Percentiles rank a stretch among this genome's conserved stretches.
Conservation (phyloP, 2,888 invertebrate species). For the Brachylomia viminalis region DNA sequence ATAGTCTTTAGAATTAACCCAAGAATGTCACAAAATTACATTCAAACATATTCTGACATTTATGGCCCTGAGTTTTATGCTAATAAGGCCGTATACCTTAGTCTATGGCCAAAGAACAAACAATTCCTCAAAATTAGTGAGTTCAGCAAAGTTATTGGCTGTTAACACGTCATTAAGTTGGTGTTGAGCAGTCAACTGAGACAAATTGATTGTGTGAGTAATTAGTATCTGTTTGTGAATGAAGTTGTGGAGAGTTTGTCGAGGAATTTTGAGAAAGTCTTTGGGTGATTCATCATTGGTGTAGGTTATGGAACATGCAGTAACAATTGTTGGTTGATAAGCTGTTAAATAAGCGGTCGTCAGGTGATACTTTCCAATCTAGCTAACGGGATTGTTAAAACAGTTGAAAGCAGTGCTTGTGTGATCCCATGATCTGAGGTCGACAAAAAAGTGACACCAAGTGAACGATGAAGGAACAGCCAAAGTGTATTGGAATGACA, state of each 20-base stretch:
- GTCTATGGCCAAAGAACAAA: conserved; percentile 36
- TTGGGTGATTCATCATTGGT: neutral
- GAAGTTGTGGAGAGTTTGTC: conserved; percentile 1
- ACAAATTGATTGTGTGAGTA: conserved; percentile 56
- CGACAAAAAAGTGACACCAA: no score
- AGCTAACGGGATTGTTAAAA: no score
- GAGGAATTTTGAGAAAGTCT: neutral
- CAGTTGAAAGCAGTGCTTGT: no score
- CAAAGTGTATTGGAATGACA: no score
- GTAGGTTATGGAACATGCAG: neutral
- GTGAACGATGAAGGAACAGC: no score
- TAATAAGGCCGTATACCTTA: conserved; percentile 39
- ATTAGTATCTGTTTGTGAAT: conserved; percentile 44
- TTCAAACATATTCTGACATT: conserved; percentile 41
- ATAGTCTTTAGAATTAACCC: neutral
- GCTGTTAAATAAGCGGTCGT: no score
- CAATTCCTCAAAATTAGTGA: conserved; percentile 39
- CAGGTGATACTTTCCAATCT: no score
- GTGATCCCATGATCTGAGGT: no score
- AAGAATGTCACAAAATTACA: conserved; percentile 19
- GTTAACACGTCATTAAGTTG: conserved; percentile 49
- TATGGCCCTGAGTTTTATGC: conserved; percentile 33
- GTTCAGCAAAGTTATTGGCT: conserved; percentile 45
- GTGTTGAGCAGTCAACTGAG: conserved; percentile 21
- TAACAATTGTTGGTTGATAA: neutral